phyloP scores from a whole-genome alignment of 2,888 invertebrate genomes.

The Cheilosia variabilis region DNA sequence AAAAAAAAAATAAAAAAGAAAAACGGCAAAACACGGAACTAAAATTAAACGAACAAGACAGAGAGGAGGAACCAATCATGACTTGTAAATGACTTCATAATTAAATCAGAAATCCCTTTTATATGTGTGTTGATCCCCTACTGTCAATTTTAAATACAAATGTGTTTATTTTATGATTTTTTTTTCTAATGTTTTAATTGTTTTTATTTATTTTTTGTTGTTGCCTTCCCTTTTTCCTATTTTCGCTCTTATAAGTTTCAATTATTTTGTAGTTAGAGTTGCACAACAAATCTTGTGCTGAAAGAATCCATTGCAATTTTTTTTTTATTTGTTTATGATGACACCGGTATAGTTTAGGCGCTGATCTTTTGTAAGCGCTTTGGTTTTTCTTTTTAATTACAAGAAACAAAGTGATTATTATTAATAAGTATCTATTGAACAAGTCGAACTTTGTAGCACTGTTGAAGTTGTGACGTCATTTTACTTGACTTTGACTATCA shows the following conservation, averaged over 20 bases:
- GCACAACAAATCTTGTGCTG: not conserved
- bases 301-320: not conserved
- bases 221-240: not conserved
- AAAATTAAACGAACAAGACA: not conserved
- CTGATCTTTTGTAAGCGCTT: not conserved
- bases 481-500: no score
- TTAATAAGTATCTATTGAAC: no score
- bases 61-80: conserved; percentile 11
- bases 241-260: not conserved
- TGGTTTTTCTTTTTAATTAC: no score
- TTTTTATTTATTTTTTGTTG: conserved; percentile 40
- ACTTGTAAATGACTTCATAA: conserved; percentile 57
- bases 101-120: conserved; percentile 28
- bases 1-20: conserved; percentile 44
- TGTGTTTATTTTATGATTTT: conserved; percentile 63
- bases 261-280: not conserved
- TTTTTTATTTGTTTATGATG: conserved; percentile 2
- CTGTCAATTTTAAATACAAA: conserved; percentile 61
- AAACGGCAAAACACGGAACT: not conserved
- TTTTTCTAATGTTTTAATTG: conserved; percentile 71
- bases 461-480: no score
- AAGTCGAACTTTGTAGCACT: no score
- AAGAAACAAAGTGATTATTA: no score
- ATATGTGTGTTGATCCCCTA: conserved; percentile 64
- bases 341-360: not conserved